phyloP scores from a whole-genome alignment of 2,113 vertebrate genomes.

The Mungos mungo region DNA sequence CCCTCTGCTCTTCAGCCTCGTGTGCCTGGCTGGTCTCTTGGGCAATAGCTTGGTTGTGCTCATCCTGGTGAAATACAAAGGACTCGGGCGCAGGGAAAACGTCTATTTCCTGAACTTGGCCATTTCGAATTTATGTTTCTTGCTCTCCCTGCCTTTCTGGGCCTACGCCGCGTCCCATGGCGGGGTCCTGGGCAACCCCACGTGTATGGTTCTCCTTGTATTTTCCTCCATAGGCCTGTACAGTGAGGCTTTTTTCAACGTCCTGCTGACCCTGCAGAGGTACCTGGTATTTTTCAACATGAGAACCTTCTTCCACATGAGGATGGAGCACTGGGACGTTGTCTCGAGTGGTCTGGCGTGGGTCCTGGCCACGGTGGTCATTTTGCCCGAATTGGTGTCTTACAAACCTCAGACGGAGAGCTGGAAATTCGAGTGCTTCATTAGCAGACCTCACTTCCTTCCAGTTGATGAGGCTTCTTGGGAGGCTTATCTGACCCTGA shows the following conservation, averaged over 20 bases:
- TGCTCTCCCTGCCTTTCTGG: slow-evolving; percentile 84
- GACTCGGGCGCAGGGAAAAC: slow-evolving; percentile 84
- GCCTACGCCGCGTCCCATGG: slow-evolving; percentile 74
- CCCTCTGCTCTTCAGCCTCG: slow-evolving; percentile 74
- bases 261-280: slow-evolving; percentile 84
- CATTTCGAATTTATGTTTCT: slow-evolving; percentile 83
- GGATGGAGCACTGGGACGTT: slow-evolving; percentile 60
- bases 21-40: slow-evolving; percentile 83
- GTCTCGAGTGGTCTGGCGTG: slow-evolving; percentile 79
- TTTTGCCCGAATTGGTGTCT: slow-evolving; percentile 83
- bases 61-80: slow-evolving; percentile 75
- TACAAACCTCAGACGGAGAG: background rate
- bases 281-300: slow-evolving; percentile 82
- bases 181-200: slow-evolving; percentile 72
- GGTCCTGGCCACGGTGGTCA: slow-evolving; percentile 73
- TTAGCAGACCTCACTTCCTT: slow-evolving; percentile 26
- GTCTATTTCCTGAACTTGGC: slow-evolving; percentile 88
- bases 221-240: slow-evolving; percentile 84
- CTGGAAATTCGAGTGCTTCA: slow-evolving; percentile 43
- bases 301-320: slow-evolving; percentile 51
- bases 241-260: slow-evolving; percentile 83
- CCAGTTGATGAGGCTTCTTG: slow-evolving; percentile 65
- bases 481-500: slow-evolving; percentile 84
- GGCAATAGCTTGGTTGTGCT: slow-evolving; percentile 83
- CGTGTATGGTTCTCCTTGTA: slow-evolving; percentile 79